Percentiles rank a stretch among this genome's conserved stretches.
These are phyloP conservation scores for Melanostoma mellinum DNA, from an alignment of 2,888 invertebrate species.

Conservation along the genomic window DNA sequence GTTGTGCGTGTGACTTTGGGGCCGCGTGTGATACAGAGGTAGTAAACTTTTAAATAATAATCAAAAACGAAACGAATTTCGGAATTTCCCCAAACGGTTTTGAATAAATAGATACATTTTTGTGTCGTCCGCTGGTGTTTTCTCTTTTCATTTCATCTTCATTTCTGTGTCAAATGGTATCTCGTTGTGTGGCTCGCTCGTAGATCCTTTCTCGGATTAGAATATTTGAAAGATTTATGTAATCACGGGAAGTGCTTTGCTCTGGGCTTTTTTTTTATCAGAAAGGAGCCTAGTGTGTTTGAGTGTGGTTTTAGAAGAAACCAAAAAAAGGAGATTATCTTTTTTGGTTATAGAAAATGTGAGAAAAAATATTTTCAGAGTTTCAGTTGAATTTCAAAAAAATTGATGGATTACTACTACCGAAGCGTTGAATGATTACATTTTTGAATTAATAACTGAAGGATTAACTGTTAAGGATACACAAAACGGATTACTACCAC, in stretches of 20 bases:
- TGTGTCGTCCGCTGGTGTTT: slow-evolving; percentile 9
- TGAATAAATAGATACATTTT: slow-evolving; percentile 41
- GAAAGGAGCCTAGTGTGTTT: slow-evolving; percentile 13
- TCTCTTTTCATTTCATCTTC: background rate
- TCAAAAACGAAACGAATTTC: background rate
- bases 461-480: slow-evolving; percentile 68
- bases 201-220: slow-evolving; percentile 35
- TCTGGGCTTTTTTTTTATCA: slow-evolving; percentile 5
- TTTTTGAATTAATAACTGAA: slow-evolving; percentile 57
- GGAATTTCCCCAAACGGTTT: slow-evolving; percentile 32
- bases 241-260: slow-evolving; percentile 54
- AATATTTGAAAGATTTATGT: slow-evolving; percentile 66
- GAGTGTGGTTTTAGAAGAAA: slow-evolving; percentile 10
- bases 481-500: slow-evolving; percentile 60
- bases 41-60: slow-evolving; percentile 57
- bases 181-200: slow-evolving; percentile 1
- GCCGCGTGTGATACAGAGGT: slow-evolving; percentile 39
- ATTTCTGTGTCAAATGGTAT: slow-evolving; percentile 18
- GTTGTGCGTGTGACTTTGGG: slow-evolving; percentile 36
- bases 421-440: slow-evolving; percentile 31
- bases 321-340: slow-evolving; percentile 20
- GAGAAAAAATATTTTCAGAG: slow-evolving; percentile 11
- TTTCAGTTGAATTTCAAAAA: slow-evolving; percentile 25
- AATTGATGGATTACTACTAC: slow-evolving; percentile 2
- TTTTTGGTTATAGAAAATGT: slow-evolving; percentile 8